These are phyloP conservation scores for Sphaerophoria taeniata DNA, from an alignment of 2,888 invertebrate species.

Conservation along the genomic window DNA sequence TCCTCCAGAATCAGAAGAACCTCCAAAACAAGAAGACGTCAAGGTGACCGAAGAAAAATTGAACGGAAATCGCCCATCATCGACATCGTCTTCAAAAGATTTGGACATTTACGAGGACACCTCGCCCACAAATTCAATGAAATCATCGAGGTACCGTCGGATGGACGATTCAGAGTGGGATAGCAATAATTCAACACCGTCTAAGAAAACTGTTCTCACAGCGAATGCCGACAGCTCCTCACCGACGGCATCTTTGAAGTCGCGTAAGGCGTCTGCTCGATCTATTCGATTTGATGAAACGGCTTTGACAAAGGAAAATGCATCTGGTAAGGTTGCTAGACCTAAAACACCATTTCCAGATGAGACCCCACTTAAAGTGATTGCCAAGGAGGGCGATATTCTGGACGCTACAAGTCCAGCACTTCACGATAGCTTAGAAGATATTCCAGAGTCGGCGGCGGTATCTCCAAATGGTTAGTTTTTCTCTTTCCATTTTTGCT, in stretches of 20 bases:
- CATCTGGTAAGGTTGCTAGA: constrained; percentile 77
- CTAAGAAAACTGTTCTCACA: constrained; percentile 63
- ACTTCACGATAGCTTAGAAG: constrained; percentile 79
- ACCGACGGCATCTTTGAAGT: constrained; percentile 76
- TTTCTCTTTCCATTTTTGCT: background rate
- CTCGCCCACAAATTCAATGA: constrained; percentile 58
- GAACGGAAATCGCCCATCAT: constrained; percentile 28
- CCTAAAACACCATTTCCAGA: constrained; percentile 81
- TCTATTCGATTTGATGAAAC: constrained; percentile 76
- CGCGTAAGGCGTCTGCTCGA: constrained; percentile 75
- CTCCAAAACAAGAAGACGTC: background rate
- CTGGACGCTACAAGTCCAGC: constrained; percentile 79
- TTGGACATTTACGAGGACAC: constrained; percentile 48
- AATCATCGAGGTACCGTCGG: constrained; percentile 44
- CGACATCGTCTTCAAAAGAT: constrained; percentile 58
- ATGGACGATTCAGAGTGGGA: constrained; percentile 63
- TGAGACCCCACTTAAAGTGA: constrained; percentile 77
- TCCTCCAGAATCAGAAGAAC: background rate
- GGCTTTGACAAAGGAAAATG: constrained; percentile 63
- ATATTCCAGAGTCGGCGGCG: constrained; percentile 75
- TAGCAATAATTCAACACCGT: constrained; percentile 62
- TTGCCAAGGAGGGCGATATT: constrained; percentile 78
- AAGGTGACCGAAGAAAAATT: constrained; percentile 2
- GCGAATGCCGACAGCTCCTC: constrained; percentile 75
- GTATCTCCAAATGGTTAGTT: constrained; percentile 42